Percentiles rank a stretch among this genome's conserved stretches.
These are phyloP conservation scores for Petrosia ficiformis DNA, from an alignment of 37 sponge, comb jelly and placozoan species.

Conservation along the genomic window DNA sequence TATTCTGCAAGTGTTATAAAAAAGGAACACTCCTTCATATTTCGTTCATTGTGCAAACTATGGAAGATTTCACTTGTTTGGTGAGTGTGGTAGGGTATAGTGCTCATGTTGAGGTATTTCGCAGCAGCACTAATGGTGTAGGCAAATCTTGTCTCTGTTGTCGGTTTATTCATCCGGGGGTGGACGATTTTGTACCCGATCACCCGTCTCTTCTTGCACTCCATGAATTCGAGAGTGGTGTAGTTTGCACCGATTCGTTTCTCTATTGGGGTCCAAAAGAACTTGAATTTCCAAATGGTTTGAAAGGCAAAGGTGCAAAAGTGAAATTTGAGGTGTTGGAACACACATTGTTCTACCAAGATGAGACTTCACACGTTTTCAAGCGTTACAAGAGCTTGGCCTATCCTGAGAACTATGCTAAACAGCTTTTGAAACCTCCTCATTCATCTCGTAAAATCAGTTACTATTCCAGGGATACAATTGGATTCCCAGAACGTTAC, in stretches of 20 bases:
- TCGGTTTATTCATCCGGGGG: conserved; percentile 59
- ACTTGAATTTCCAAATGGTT: neutral
- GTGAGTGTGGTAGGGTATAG: conserved; percentile 50
- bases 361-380: conserved; percentile 50
- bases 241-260: conserved; percentile 38
- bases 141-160: conserved; percentile 78
- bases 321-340: conserved; percentile 53
- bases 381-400: neutral
- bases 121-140: conserved; percentile 22
- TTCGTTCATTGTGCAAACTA: too few species aligned
- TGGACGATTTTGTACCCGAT: conserved; percentile 35
- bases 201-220: conserved; percentile 62
- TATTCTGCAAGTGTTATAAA: too few species aligned
- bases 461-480: conserved; percentile 34
- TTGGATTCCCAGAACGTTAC: neutral
- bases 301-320: neutral
- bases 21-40: too few species aligned
- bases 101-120: neutral
- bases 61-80: too few species aligned
- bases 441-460: conserved; percentile 54
- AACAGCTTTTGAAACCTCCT: conserved; percentile 5
- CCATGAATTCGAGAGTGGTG: conserved; percentile 61
- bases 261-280: conserved; percentile 61
- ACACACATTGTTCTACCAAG: conserved; percentile 67
- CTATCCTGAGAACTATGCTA: conserved; percentile 22